Evolutionary conservation across 2,113 vertebrate genomes (phyloP), one percentile per base, ranked within the genome.

Genomic region (Ptychochromis oligacanthus): DNA sequence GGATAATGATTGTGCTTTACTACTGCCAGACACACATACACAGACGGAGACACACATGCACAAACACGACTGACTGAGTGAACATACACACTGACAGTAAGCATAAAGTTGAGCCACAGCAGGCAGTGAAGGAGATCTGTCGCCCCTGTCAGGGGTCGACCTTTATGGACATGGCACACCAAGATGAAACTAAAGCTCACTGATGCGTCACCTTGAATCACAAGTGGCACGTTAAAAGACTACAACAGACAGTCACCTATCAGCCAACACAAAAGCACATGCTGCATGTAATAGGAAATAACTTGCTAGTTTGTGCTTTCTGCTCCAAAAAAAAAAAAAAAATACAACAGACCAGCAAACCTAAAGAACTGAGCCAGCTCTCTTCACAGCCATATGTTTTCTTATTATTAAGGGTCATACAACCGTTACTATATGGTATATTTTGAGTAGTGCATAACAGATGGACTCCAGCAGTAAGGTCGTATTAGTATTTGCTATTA

Each of bases 101-200:
- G 83, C 83, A 79, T 74, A 74, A 79, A 87, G 80, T 70, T 81
- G 75, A 91, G 72, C 85, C 86, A 87, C 77, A 57, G 70, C 80
- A 86, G 70, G 75, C 77, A 83, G 70, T 12, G 7, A 77, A 81
- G 80, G 62, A 65, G 84, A 89, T 83, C 79, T 62, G 83, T 62
- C 60, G 60, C 34, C 77, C 76, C 38, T 26, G 75, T 80, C 62
- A 38, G 57, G 79, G 67, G 18, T 34, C 31, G 26, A n/a, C 18
- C 67, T 13, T 11, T 2, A 18, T n/a, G 46, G 85, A 81, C 28
- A 18, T 72, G 84, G 85, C 80, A 82, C 28, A 40, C 61, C 24
- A 20, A 80, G 77, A 11, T 24, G 11, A 82, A 86, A 90, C 49
- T 61, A 85, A 83, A 52, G 34, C 60, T 24, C 82, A 80, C 80